Conservation (phyloP, 2,113 vertebrate species). For the Phrynosoma platyrhinos region DNA sequence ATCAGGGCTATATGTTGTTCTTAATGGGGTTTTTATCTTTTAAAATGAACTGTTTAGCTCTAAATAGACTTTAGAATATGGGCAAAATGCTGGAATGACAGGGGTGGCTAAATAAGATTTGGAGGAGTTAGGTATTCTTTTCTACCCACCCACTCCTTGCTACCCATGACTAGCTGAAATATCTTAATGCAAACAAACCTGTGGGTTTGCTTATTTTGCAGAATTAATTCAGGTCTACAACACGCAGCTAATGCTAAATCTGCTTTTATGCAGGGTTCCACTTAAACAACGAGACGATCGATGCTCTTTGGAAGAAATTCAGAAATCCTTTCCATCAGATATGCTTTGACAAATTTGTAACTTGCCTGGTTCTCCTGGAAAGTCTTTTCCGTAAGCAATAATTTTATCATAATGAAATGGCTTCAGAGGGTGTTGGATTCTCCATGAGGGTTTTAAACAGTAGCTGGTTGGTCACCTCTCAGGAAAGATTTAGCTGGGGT, state of each 20-base stretch:
- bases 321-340: neutral
- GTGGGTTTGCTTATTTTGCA: neutral
- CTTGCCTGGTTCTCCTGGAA: neutral
- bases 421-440: too few relatives aligned
- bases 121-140: neutral
- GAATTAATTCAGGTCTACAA: neutral
- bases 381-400: neutral
- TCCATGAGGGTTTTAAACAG: too few relatives aligned
- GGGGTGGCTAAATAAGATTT: too few relatives aligned
- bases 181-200: neutral
- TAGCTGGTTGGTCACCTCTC: too few relatives aligned
- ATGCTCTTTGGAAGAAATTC: neutral
- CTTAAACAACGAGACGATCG: neutral
- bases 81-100: too few relatives aligned
- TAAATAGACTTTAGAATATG: too few relatives aligned
- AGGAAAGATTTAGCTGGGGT: too few relatives aligned
- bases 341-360: neutral
- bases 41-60: too few relatives aligned
- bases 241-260: neutral
- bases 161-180: neutral
- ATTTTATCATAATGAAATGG: neutral
- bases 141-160: neutral
- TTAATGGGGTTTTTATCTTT: too few relatives aligned
- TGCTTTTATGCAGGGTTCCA: neutral
- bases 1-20: too few relatives aligned